Evolutionary conservation across 2,888 invertebrate species (phyloP).

Genomic region (Megastigmus dorsalis): DNA sequence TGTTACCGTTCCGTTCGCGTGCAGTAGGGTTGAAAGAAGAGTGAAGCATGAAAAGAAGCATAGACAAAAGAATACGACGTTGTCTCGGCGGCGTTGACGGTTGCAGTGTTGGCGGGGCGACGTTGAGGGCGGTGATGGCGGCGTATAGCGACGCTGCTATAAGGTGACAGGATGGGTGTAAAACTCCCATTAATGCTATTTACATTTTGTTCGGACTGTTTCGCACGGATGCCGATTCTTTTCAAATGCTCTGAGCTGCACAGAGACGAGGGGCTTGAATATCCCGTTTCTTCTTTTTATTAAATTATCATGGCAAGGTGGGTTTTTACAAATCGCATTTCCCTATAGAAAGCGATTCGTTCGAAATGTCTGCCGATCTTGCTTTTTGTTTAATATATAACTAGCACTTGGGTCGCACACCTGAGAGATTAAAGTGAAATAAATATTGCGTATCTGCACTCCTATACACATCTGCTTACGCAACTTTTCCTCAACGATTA

Average conservation of each 20-base stretch:
- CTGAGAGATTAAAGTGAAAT: too few relatives aligned
- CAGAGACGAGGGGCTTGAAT: too few relatives aligned
- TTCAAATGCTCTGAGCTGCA: background rate
- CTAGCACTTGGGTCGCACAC: too few relatives aligned
- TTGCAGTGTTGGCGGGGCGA: too few relatives aligned
- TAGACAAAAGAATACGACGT: conserved; percentile 3
- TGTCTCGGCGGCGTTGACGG: conserved; percentile 3
- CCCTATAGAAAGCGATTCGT: too few relatives aligned
- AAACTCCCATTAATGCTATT: conserved; percentile 6
- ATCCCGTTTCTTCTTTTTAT: background rate
- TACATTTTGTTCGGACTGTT: background rate
- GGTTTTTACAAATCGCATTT: too few relatives aligned
- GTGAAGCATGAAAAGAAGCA: conserved; percentile 8
- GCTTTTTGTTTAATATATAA: too few relatives aligned
- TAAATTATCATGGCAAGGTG: background rate
- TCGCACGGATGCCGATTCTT: background rate
- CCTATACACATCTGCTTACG: too few relatives aligned
- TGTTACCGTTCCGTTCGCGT: background rate
- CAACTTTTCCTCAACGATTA: too few relatives aligned
- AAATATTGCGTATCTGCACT: too few relatives aligned
- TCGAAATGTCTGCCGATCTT: too few relatives aligned
- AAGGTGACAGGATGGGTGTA: conserved; percentile 8
- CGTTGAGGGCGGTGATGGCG: too few relatives aligned
- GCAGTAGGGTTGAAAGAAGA: conserved; percentile 4
- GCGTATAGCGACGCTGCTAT: background rate